These are phyloP conservation scores for Zaprionus ornatus DNA, from an alignment of 1,140 invertebrate species.

Conservation along the genomic window DNA sequence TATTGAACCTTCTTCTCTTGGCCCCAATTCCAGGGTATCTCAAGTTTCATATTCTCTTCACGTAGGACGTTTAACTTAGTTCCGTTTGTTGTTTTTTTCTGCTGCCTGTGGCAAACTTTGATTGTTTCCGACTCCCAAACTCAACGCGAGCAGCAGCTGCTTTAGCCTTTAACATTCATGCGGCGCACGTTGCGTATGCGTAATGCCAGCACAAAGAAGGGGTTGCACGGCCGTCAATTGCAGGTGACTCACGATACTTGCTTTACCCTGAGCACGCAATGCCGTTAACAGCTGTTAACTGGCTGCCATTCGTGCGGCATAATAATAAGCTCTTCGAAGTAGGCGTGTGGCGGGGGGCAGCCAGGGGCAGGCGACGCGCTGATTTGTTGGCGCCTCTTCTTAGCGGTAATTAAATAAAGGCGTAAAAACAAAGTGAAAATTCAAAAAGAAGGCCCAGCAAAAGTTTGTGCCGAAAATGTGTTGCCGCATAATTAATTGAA, in stretches of 20 bases:
- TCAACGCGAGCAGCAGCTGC: slow-evolving; percentile 40
- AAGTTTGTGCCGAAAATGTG: slow-evolving; percentile 61
- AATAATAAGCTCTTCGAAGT: slow-evolving; percentile 57
- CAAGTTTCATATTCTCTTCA: background rate
- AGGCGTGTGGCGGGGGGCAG: background rate
- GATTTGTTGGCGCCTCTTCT: slow-evolving; percentile 64
- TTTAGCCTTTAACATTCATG: slow-evolving; percentile 44
- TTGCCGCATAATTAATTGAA: slow-evolving; percentile 79
- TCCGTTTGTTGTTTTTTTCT: background rate
- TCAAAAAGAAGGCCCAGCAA: slow-evolving; percentile 16
- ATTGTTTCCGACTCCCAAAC: slow-evolving; percentile 50
- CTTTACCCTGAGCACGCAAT: slow-evolving; percentile 56
- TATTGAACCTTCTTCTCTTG: background rate
- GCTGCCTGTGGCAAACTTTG: slow-evolving; percentile 64
- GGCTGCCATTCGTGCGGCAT: slow-evolving; percentile 72
- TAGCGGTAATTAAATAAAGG: slow-evolving; percentile 80
- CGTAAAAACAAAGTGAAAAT: slow-evolving; percentile 20
- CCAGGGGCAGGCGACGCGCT: slow-evolving; percentile 1
- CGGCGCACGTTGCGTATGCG: slow-evolving; percentile 64
- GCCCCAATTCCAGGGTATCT: background rate
- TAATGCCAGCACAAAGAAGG: slow-evolving; percentile 49
- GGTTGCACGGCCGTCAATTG: slow-evolving; percentile 63
- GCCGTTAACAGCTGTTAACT: slow-evolving; percentile 77
- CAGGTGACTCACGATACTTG: slow-evolving; percentile 65
- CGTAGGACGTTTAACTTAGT: background rate